Conservation (phyloP, 2,113 vertebrate genomes). For the Cairina moschata region DNA sequence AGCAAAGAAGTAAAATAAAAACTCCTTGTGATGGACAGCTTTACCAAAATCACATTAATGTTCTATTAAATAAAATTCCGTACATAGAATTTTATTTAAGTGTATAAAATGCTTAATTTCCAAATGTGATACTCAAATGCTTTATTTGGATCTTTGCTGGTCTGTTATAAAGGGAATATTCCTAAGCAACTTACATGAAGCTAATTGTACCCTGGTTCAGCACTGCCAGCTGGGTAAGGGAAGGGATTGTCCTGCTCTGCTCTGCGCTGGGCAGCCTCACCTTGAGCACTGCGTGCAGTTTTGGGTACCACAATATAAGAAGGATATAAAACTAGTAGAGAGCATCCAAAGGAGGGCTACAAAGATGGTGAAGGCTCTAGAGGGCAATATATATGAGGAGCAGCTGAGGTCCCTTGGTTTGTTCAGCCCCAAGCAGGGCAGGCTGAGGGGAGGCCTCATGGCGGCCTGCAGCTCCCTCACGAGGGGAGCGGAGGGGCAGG, state of each 20-base stretch:
- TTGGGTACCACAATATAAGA: neutral
- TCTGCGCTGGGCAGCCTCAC: neutral
- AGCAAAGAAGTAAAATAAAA: constrained; percentile 42
- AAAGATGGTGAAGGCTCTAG: neutral
- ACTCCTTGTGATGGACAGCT: neutral
- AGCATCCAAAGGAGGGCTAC: neutral
- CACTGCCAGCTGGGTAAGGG: neutral
- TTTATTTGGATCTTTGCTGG: neutral
- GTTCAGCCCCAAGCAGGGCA: neutral
- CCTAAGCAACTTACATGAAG: neutral
- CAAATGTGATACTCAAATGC: neutral
- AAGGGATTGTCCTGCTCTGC: neutral
- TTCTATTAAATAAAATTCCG: neutral
- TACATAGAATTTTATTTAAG: neutral
- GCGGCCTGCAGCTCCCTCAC: neutral
- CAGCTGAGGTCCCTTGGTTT: neutral
- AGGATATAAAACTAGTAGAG: neutral
- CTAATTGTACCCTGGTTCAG: neutral
- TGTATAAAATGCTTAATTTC: neutral
- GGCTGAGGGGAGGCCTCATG: neutral
- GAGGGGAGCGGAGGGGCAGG: neutral
- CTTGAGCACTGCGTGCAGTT: neutral
- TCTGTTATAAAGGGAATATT: neutral
- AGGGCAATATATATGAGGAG: neutral
- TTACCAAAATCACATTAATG: neutral